Evolutionary conservation across 2,113 vertebrate species (phyloP), one percentile per base, ranked within the genome.

Genomic region (Athene cunicularia): DNA sequence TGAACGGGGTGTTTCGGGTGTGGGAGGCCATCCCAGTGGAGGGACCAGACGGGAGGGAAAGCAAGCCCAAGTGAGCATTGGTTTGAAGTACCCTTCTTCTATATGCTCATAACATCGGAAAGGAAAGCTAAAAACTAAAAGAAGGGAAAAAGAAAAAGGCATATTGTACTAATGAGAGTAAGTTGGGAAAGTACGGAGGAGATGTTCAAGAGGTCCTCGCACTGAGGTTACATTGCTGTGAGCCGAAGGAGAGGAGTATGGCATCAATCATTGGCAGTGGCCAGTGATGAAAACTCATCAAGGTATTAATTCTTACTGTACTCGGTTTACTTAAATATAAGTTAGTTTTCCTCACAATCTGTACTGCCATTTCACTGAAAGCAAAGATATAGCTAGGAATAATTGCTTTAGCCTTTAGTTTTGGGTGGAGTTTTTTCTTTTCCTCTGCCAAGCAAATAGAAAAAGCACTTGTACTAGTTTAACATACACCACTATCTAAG

Each of bases 361-460:
- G 5, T 84, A 6, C 67, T 86, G 83, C 55, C 94, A 71, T 79
- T 76, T 63, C 17, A 5, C 80, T 63, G 66, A 58, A 96, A 81
- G 55, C 39, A 66, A 77, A 81, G 64, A 83, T 39, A 56, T 47
- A 49, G n/a, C 75, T 58, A 80, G 60, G 68, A 52, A 91, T 93
- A 97, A 98, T 90, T 98, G 90, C 80, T 87, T 92, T 94, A 73
- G 39, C 73, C 55, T 94, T 37, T 47, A 86, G 87, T 92, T 93
- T 95, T 62, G 80, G 91, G 82, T 35, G 60, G 68, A 80, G 27
- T 83, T 95, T 94, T 82, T 71, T 39, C n/a, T 80, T 64, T 72
- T 45, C 71, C 18, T 87, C 84, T 96, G 86, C 85, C 88, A 94
- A 74, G 37, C 80, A 70, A 83, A 96, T 30, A 96, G 84, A 92